Conservation (phyloP, 2,113 vertebrate species). For the Willisornis vidua region DNA sequence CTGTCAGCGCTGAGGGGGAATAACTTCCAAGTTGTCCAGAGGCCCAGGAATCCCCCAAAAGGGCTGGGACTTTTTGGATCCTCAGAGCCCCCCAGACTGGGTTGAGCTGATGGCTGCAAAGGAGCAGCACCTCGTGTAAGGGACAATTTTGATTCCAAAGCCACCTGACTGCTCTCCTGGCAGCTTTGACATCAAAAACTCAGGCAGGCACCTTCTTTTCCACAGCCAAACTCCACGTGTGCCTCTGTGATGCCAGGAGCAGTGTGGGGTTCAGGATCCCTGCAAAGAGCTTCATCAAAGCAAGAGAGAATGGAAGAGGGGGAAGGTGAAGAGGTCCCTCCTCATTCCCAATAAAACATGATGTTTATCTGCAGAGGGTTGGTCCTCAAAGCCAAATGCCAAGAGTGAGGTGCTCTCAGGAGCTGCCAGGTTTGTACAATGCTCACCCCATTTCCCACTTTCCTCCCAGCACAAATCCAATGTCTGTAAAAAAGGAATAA, state of each 20-base stretch:
- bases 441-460: neutral
- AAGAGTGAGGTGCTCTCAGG: neutral
- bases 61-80: accelerated
- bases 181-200: neutral
- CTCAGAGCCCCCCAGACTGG: neutral
- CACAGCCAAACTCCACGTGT: neutral
- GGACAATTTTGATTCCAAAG: neutral
- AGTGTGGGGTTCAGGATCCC: neutral
- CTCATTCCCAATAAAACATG: accelerated
- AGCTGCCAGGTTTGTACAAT: neutral
- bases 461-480: neutral
- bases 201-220: neutral
- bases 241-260: neutral
- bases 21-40: accelerated
- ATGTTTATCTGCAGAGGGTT: neutral
- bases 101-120: neutral
- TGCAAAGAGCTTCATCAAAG: neutral
- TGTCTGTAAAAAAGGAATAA: neutral
- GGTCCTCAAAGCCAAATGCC: neutral
- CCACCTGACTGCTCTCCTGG: accelerated
- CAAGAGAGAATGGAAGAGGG: neutral
- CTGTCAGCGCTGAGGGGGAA: neutral
- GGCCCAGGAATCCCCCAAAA: neutral
- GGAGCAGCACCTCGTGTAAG: accelerated
- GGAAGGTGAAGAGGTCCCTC: neutral